A percentile compares a stretch with the other conserved stretches of the same genome.
Evolutionary conservation across 2,113 vertebrate species (phyloP).

Genomic region (Eulacestoma nigropectus): DNA sequence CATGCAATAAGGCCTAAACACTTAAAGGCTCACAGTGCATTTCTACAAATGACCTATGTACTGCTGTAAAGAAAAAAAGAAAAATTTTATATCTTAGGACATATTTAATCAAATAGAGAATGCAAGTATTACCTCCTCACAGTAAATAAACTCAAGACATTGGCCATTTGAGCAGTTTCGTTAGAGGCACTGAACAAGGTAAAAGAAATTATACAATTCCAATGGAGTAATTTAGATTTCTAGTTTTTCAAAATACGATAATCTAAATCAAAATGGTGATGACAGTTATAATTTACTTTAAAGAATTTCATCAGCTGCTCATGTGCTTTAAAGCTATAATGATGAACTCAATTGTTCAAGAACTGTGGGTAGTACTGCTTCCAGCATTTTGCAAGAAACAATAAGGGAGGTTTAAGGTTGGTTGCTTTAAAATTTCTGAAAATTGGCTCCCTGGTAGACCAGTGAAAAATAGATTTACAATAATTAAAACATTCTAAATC

Average conservation of each 20-base stretch:
- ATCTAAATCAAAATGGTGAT: neutral
- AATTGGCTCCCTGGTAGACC: neutral
- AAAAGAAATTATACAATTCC: neutral
- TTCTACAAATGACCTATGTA: neutral
- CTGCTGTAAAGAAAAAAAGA: neutral
- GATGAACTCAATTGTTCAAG: neutral
- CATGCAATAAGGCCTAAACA: neutral
- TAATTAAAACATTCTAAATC: neutral
- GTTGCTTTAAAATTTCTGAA: neutral
- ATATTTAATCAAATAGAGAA: neutral
- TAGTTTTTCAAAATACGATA: neutral
- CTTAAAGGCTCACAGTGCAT: neutral
- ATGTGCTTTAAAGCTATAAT: neutral
- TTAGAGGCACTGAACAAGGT: neutral
- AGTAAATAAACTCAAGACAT: neutral
- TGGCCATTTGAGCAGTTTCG: neutral
- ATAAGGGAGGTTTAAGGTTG: neutral
- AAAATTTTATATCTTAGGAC: neutral
- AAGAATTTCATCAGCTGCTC: neutral
- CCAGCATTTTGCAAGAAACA: neutral
- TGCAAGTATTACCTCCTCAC: neutral
- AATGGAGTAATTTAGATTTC: neutral
- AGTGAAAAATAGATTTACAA: neutral
- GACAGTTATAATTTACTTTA: neutral
- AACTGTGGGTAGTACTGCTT: neutral